These are phyloP conservation scores for Bombyx mori DNA, from an alignment of 1,140 invertebrate species.

Conservation along the genomic window DNA sequence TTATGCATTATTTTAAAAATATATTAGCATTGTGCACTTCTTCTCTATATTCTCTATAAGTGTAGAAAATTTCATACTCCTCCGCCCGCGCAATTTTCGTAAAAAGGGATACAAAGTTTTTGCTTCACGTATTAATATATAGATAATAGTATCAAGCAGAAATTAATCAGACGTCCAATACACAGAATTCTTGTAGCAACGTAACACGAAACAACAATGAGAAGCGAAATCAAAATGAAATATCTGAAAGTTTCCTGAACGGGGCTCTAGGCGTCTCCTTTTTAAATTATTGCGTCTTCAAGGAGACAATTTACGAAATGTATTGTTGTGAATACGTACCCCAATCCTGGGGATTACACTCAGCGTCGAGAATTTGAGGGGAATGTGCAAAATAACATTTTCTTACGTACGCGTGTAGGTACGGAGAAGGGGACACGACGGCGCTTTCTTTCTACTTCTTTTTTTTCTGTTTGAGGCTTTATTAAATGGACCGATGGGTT, in stretches of 20 bases:
- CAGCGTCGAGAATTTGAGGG: constrained; percentile 29
- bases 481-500: constrained; percentile 14
- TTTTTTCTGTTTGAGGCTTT: constrained; percentile 12
- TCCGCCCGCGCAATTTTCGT: no score
- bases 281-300: constrained; percentile 53
- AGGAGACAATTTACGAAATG: constrained; percentile 52
- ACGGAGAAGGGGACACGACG: neutral
- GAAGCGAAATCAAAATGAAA: neutral
- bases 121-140: no score
- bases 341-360: constrained; percentile 40
- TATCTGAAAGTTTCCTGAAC: neutral
- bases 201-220: no score
- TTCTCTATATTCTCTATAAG: no score
- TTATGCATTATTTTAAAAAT: no score
- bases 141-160: no score
- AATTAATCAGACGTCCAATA: no score
- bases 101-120: no score
- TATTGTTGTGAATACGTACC: constrained; percentile 36
- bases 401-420: constrained; percentile 18
- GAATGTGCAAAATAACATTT: constrained; percentile 44
- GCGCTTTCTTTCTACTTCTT: neutral
- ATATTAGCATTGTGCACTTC: no score
- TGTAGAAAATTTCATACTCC: no score
- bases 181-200: no score
- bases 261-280: constrained; percentile 22